Conservation (phyloP, 2,113 vertebrate species). For the Scatophagus argus region DNA sequence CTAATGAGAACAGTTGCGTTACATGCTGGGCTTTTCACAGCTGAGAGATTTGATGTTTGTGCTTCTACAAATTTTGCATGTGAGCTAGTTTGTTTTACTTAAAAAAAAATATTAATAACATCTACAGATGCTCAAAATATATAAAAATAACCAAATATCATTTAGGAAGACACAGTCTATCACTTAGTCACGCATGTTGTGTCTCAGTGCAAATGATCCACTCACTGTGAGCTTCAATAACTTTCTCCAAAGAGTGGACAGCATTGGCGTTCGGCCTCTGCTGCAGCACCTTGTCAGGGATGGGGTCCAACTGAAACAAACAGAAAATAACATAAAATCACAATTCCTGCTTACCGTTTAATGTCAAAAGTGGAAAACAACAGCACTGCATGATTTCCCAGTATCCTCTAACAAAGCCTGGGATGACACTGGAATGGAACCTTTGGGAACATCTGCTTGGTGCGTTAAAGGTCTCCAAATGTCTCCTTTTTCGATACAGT, state of each 20-base stretch:
- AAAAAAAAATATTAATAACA: neutral
- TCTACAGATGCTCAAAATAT: neutral
- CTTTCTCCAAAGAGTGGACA: slow-evolving; percentile 94
- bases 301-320: slow-evolving; percentile 84
- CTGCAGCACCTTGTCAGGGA: slow-evolving; percentile 91
- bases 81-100: neutral
- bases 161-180: neutral
- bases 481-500: slow-evolving; percentile 4
- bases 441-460: slow-evolving; percentile 2
- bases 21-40: neutral
- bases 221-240: slow-evolving; percentile 94
- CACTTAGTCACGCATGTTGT: neutral
- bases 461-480: slow-evolving; percentile 7
- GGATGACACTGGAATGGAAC: too few relatives aligned
- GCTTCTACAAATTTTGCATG: neutral
- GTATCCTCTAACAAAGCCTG: too few relatives aligned
- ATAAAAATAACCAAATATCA: neutral
- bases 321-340: neutral
- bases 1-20: neutral
- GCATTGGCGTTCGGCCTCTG: slow-evolving; percentile 93
- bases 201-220: slow-evolving; percentile 32
- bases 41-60: neutral
- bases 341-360: neutral
- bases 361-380: neutral
- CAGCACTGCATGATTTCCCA: neutral